These are phyloP conservation scores for Epistrophe eligans DNA, from an alignment of 2,888 invertebrate species.

Conservation along the genomic window DNA sequence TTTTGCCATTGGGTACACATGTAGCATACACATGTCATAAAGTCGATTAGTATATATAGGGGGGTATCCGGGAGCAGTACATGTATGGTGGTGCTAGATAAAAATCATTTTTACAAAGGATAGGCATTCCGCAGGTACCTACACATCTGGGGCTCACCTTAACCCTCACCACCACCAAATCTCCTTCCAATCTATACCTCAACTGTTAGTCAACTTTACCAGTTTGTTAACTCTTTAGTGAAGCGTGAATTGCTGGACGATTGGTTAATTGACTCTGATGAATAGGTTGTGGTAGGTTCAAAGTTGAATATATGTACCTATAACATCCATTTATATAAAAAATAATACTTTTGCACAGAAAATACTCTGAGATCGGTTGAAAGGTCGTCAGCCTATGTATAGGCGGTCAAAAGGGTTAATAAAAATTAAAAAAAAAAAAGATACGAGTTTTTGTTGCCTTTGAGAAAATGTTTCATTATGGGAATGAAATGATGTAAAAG, in stretches of 20 bases:
- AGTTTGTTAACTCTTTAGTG: constrained; percentile 74
- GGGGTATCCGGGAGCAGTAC: background rate
- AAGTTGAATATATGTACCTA: constrained; percentile 21
- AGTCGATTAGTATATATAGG: constrained; percentile 24
- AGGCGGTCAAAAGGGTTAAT: background rate
- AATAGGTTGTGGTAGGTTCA: constrained; percentile 74
- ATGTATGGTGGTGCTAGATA: background rate
- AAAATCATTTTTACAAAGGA: constrained; percentile 55
- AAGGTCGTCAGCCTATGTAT: constrained; percentile 58
- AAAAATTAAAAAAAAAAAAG: background rate
- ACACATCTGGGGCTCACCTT: constrained; percentile 4
- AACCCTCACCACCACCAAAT: background rate
- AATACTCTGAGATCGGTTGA: background rate
- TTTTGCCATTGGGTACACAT: constrained; percentile 8
- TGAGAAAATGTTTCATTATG: constrained; percentile 41
- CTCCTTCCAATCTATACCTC: background rate
- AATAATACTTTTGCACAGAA: constrained; percentile 6
- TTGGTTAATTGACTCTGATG: constrained; percentile 75
- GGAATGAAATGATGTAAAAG: constrained; percentile 22
- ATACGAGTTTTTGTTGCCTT: constrained; percentile 22
- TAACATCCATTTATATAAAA: background rate
- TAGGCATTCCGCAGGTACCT: constrained; percentile 31
- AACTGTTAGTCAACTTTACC: constrained; percentile 69
- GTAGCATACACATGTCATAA: constrained; percentile 32
- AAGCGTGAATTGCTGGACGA: constrained; percentile 73